Evolutionary conservation across 2,888 invertebrate species (phyloP).

Genomic region (Zootermopsis nevadensis): DNA sequence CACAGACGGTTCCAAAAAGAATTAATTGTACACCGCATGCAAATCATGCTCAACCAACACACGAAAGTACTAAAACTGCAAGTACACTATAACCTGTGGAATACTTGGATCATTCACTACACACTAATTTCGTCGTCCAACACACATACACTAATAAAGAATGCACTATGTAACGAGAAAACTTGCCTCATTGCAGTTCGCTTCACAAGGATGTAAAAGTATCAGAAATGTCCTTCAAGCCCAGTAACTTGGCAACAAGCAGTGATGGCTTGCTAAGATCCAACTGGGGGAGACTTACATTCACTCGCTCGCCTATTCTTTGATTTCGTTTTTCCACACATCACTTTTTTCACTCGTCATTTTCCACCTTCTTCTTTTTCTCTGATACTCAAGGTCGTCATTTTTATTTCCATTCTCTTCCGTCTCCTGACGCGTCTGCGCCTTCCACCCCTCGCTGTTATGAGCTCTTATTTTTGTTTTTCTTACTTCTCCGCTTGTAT

Average conservation of each 20-base stretch:
- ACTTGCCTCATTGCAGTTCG: background rate
- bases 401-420: constrained; percentile 18
- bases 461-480: background rate
- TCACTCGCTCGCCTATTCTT: constrained; percentile 20
- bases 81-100: background rate
- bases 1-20: background rate
- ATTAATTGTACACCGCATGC: background rate
- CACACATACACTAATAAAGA: background rate
- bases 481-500: background rate
- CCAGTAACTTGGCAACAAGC: constrained; percentile 13
- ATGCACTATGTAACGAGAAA: background rate
- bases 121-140: background rate
- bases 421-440: background rate
- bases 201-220: constrained; percentile 34
- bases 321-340: constrained; percentile 20
- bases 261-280: constrained; percentile 14
- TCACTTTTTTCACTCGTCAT: background rate
- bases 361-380: constrained; percentile 16
- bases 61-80: no score
- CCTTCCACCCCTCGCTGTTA: background rate
- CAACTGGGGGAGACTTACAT: constrained; percentile 17
- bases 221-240: constrained; percentile 13
- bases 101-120: background rate
- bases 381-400: constrained; percentile 18
- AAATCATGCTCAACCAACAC: no score